Evolutionary conservation across 2,888 invertebrate genomes (phyloP), one percentile per base, ranked within the genome.

Genomic region (Leptopilina myrica): DNA sequence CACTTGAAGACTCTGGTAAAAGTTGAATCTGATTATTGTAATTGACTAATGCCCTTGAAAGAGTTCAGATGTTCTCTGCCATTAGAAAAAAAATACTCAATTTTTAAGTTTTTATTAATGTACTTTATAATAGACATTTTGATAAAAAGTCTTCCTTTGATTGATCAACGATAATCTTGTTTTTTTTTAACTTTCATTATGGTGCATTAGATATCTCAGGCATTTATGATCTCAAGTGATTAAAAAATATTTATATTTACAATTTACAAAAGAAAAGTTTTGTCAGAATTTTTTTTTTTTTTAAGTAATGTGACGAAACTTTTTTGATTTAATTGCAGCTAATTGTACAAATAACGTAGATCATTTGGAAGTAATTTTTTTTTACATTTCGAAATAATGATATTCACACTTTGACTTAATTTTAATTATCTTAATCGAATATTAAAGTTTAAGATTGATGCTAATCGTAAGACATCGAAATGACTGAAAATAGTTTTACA

Each of bases 181-280:
- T 49, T 49, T 49, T 76, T 76, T 40, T 64, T 62, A 20, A 76
- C 64, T 76, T 76, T 76, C 26, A 64, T 14, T 62, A 76, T 76
- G 76, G 64, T 76, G 76, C 64, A 64, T 76, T 76, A 76, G 69
- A 73, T 82, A 82, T 85, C 87, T 87, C 87, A 87, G 87, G 87
- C 87, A 85, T 79, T 85, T 84, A 85, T 87, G 87, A 87, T 87
- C 87, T 87, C 87, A 87, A 83, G 83, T 81, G 82, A 83, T 76
- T 83, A 82, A 84, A 81, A 76, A 83, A 80, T 83, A 76, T 64
- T 76, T 73, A 56, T 73, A 56, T 64, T 79, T 56, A 69, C 56
- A 59, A 59, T 56, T 46, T 66, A 53, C 40, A 67, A 8, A 66
- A 53, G 20, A 76, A 20, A 49, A 69, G 53, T 76, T 77, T 67